Evolutionary conservation across 2,888 invertebrate genomes (phyloP), one percentile per base, ranked within the genome.

Genomic region (Eupithecia subfuscata): DNA sequence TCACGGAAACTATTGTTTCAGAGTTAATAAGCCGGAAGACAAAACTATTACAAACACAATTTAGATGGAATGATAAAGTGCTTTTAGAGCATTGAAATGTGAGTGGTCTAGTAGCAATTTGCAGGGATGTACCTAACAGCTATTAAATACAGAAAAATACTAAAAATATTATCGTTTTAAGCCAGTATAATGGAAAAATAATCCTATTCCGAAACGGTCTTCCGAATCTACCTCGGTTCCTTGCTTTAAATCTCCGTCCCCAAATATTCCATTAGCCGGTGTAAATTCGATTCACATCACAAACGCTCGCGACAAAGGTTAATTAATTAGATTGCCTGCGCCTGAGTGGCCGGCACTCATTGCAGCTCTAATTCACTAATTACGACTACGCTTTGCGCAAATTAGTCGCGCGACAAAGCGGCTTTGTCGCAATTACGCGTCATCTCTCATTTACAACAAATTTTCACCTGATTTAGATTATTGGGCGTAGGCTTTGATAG

Each of bases 281-380:
- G 70, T 73, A 71, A 75, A 77, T 70, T 77, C 70, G 64, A 77
- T 77, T 74, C 71, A 64, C 72, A 69, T 69, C 73, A 75, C 76
- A 79, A 76, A 77, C 75, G 76, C 70, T 78, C 83, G 85, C 87
- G 88, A 88, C 89, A 90, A 91, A 91, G 90, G 90, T 88, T 89
- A 90, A 91, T 91, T 91, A 92, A 93, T 92, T 89, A 87, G 88
- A 92, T 93, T 89, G 87, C 79, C 82, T 86, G 88, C 90, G 90
- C 90, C 87, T 88, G 91, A 92, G 91, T 91, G 92, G 88, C 86
- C 84, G 84, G 84, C 90, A 86, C 88, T 90, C 89, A 88, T 88
- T 88, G 89, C 89, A 86, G 85, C 87, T 86, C 87, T 93, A 94
- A 94, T 93, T 93, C 87, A 87, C 85, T 90, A 94, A 93, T 93